These are phyloP conservation scores for Thaleichthys pacificus DNA, from an alignment of 2,797 vertebrate genomes.

Conservation along the genomic window DNA sequence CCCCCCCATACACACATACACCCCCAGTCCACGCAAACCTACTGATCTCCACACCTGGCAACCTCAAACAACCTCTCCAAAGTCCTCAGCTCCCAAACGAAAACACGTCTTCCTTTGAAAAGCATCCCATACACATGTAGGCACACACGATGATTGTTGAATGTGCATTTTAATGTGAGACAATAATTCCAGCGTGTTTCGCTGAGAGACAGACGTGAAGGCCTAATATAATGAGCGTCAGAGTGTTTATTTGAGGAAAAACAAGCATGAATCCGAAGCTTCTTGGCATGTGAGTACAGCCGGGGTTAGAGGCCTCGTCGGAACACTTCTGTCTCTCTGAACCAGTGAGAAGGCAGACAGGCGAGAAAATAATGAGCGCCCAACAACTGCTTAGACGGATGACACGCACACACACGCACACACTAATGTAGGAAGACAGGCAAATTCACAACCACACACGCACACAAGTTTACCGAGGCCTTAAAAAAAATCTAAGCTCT, in stretches of 20 bases:
- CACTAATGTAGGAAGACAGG: background rate
- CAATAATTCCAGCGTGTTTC: background rate
- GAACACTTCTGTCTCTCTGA: background rate
- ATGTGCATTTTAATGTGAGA: background rate
- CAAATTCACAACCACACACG: background rate
- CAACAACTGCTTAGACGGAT: slow-evolving; percentile 1
- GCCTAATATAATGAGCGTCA: background rate
- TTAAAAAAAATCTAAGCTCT: background rate
- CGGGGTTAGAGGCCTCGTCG: background rate
- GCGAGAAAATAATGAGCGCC: slow-evolving; percentile 20
- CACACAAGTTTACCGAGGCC: background rate
- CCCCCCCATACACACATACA: no score
- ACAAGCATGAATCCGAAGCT: background rate
- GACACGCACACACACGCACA: background rate
- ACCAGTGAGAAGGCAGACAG: slow-evolving; percentile 9
- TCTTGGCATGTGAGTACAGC: background rate
- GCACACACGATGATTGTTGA: background rate
- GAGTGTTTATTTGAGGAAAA: background rate
- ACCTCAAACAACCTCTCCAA: background rate
- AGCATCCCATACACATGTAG: background rate
- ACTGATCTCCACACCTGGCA: background rate
- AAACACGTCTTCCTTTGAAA: background rate
- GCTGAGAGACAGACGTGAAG: background rate
- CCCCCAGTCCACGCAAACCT: no score
- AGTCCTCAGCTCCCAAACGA: background rate